Base-by-base conservation (phyloP, 2,113 vertebrate species). In the Candoia aspera region DNA sequence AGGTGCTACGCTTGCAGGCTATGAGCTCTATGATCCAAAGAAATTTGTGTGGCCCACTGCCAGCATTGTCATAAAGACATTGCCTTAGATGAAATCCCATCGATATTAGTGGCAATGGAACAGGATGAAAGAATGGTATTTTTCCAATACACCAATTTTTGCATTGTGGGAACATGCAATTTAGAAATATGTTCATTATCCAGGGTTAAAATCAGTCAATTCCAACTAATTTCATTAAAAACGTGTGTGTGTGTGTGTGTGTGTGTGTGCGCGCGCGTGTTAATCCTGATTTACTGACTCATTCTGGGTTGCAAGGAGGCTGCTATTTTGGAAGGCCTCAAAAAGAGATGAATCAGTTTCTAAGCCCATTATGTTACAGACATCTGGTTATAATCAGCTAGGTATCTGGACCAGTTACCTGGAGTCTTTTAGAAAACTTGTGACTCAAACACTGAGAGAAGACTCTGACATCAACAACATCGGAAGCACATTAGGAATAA, bases 271-370 rank as follows among this genome's bases (percentile, higher is more conserved):
- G 46, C 5, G 46, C 5, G 46, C 21, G 17, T 79, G 26, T 1
- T 11, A 79, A 79, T 79, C 68, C 68, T 79, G 33, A 79, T 73
- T 73, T 37, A 73, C 17, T 73, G 68, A 73, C 68, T 73, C 68
- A 37, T n/a, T 86, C 23, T 37, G 84, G 26, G 21, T 53, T 29
- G 37, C 84, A 42, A 83, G 68, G 4, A 33, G 68, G 13, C 23
- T 73, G 59, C 59, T 68, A 68, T 90, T 83, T 93, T 57, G 60
- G 37, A 87, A 59, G 26, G 33, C 88, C 84, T 79, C 42, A 53
- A 55, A 90, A 79, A 79, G 60, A 57, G 15, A 49, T 42, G 58
- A 54, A 13, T 11, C 4, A 5, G 0, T 60, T 86, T 58, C 57
- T 19, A 37, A 73, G 37, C 12, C 84, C 29, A 68, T 46, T 90